phyloP scores from a whole-genome alignment of 1,140 invertebrate genomes.

The Dermatophagoides farinae region DNA sequence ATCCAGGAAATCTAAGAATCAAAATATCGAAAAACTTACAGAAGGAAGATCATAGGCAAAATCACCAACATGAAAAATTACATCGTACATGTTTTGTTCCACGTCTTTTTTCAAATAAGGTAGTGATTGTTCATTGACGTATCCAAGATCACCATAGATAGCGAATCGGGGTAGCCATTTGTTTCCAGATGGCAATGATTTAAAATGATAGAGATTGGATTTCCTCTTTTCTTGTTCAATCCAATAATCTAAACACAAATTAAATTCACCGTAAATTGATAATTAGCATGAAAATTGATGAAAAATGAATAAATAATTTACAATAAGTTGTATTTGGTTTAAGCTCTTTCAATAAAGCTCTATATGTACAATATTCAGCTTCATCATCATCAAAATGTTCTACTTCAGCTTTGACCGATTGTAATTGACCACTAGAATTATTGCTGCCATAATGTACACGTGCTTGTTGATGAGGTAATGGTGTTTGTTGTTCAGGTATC shows the following conservation, averaged over 20 bases:
- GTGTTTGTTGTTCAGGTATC: constrained; percentile 13
- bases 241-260: constrained; percentile 16
- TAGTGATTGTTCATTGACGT: constrained; percentile 60
- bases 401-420: constrained; percentile 31
- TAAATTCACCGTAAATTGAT: too few species aligned
- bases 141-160: constrained; percentile 78
- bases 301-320: constrained; percentile 26
- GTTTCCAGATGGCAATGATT: constrained; percentile 8
- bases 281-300: not conserved
- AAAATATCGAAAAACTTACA: constrained; percentile 24
- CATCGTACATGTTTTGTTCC: constrained; percentile 45
- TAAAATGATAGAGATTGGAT: constrained; percentile 14
- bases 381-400: constrained; percentile 49
- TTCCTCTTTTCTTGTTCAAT: constrained; percentile 12
- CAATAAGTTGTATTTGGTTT: constrained; percentile 39
- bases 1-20: not conserved
- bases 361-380: constrained; percentile 57
- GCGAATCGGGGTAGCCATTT: constrained; percentile 31
- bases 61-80: constrained; percentile 32
- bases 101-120: constrained; percentile 56
- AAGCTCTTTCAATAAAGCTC: constrained; percentile 38
- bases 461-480: too few species aligned
- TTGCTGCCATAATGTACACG: too few species aligned
- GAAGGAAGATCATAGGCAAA: constrained; percentile 73
- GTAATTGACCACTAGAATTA: too few species aligned